These are phyloP conservation scores for Callinectes sapidus DNA, from an alignment of 2,888 invertebrate species.

Conservation along the genomic window DNA sequence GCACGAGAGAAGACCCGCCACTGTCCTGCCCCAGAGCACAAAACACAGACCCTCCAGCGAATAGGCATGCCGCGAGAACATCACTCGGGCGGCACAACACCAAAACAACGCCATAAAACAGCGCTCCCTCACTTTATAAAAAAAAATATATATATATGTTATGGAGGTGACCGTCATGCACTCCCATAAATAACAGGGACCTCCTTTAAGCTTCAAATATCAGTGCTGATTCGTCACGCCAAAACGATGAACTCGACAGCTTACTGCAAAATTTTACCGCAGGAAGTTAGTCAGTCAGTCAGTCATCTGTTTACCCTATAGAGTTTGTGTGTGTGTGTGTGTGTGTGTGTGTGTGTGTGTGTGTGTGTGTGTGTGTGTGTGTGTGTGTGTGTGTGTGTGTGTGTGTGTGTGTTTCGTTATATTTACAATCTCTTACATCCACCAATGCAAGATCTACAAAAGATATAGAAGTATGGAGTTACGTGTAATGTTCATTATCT, in stretches of 20 bases:
- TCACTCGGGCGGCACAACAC: slow-evolving; percentile 12
- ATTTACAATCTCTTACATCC: neutral
- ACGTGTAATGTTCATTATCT: neutral
- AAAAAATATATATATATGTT: neutral
- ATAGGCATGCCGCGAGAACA: neutral
- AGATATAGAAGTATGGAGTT: neutral
- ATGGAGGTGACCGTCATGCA: slow-evolving; percentile 15
- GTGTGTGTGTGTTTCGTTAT: neutral
- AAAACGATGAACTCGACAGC: neutral
- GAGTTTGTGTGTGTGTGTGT: slow-evolving; percentile 40
- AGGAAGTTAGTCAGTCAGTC: neutral
- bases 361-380: slow-evolving; percentile 3
- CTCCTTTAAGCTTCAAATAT: slow-evolving; percentile 14
- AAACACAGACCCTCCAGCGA: slow-evolving; percentile 3
- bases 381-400: neutral
- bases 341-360: slow-evolving; percentile 4
- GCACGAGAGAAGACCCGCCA: neutral
- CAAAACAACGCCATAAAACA: slow-evolving; percentile 19
- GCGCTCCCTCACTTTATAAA: neutral
- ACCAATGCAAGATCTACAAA: neutral
- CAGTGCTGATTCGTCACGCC: neutral
- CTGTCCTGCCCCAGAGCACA: neutral
- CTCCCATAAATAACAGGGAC: neutral
- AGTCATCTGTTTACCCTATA: neutral
- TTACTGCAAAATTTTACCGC: neutral